Base-by-base conservation (phyloP, 1,140 invertebrate species). In the Eupristina koningsbergeri region DNA sequence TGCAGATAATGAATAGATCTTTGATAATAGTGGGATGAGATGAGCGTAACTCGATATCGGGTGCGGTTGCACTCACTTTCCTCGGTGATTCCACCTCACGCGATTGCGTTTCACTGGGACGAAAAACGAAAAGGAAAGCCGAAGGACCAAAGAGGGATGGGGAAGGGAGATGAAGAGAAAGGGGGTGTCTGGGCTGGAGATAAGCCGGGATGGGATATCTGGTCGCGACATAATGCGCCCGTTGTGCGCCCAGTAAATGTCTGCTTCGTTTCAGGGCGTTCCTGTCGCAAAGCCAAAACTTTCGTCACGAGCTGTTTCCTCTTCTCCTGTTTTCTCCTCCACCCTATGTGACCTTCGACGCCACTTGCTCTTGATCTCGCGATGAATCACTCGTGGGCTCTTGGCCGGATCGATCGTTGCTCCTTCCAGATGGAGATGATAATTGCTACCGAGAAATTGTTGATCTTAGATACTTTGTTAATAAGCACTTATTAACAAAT, bases 181-280 rank as follows among this genome's bases (percentile, higher is more conserved):
- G 7, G 45, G 22, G 19, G 47, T 67, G 39, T 47, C 83, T 85
- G 84, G 80, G 67, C 61, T 67, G 47, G 53, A 83, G 86, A 87
- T 88, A 88, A 89, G 86, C 84, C 58, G 47, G 36, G 81, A 86
- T 88, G 47, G 36, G 81, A 86, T 88, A 88, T 88, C 87, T 79
- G 84, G 73, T 67, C 78, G 61, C 41, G 41, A 81, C 79, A 89
- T 86, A 89, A 89, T 89, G 87, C 87, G 64, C 80, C 53, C 87
- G 84, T 88, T 89, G 88, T 89, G 84, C 85, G 67, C 34, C 31
- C 86, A 76, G 80, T 69, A 63, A 71, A 79, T 71, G 82, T 67
- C 45, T 77, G 58, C 61, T 77, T 31, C 61, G 39, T 69, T 64
- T 67, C 81, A 34, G 31, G 29, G 61, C 47, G 47, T 50, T 53